phyloP scores from a whole-genome alignment of 2,797 vertebrate species.

The Fringilla coelebs region DNA sequence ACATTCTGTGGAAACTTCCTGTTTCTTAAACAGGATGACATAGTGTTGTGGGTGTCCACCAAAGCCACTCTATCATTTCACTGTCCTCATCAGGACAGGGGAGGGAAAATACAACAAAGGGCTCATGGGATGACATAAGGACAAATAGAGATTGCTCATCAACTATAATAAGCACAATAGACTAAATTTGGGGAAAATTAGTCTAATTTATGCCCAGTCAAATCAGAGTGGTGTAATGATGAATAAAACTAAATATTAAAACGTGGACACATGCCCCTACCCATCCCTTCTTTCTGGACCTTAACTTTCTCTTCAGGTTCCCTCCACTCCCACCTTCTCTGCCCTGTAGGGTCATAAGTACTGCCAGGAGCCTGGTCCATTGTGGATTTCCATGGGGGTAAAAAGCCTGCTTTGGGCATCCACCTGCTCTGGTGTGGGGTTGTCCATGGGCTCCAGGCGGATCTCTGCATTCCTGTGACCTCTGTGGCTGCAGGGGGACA shows the following conservation, averaged over 20 bases:
- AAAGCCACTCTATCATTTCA: background rate
- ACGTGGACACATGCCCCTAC: rapidly evolving
- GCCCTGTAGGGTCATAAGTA: background rate
- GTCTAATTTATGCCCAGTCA: background rate
- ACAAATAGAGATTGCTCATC: background rate
- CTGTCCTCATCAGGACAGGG: background rate
- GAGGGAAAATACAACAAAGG: background rate
- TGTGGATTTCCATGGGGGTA: too few relatives aligned
- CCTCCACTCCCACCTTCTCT: background rate
- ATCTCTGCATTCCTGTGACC: background rate
- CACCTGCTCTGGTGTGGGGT: background rate
- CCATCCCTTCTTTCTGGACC: background rate
- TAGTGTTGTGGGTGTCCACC: background rate
- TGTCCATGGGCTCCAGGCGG: too few relatives aligned
- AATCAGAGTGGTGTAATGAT: background rate
- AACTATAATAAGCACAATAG: rapidly evolving
- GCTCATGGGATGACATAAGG: background rate
- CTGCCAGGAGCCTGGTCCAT: background rate
- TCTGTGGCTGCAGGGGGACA: background rate
- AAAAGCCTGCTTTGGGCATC: background rate
- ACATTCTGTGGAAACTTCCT: background rate
- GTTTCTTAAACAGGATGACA: background rate
- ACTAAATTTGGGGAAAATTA: background rate
- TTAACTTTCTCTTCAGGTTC: background rate
- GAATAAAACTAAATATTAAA: background rate